Evolutionary conservation across 2,888 invertebrate genomes (phyloP), one percentile per base, ranked within the genome.

Genomic region (Metalampra italica): DNA sequence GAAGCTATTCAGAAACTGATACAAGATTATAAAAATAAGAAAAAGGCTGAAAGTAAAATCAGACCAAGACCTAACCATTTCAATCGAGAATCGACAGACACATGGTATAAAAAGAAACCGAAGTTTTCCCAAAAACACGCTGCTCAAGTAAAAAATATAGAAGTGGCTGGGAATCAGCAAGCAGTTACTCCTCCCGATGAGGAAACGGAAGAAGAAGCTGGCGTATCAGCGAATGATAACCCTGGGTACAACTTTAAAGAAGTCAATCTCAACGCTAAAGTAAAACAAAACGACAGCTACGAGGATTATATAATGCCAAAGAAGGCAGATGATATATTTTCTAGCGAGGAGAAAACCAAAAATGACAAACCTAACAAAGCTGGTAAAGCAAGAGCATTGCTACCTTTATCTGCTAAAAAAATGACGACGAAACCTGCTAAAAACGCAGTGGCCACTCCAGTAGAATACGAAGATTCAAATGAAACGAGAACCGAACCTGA

Each of bases 221-320:
- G 44, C 29, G 43, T 43, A 47, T 50, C 45, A 9, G 47, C 43
- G 7, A 7, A 14, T 14, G 39, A 14, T 12, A 29, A 42, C 8
- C 42, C 29, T 29, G 42, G 38, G 4, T 56, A 51, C 12, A 30
- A 61, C 0, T 64, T 62, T n/a, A 50, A 67, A 39, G 60, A 61
- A 50, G 44, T 66, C 1, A 56, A 64, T 32, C 49, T 60, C 9
- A 13, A 32, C 3, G 9, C n/a, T 29, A 47, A 38, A 32, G n/a
- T 29, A 3, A 57, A 60, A 36, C 52, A 53, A 9, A 67, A 75
- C 0, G 79, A 81, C 32, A 78, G 77, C 34, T 82, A 82, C 41
- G 79, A 80, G 66, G 80, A 83, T 36, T 82, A 82, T n/a, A 59
- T 64, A 0, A 62, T 51, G 0, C 81, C 81, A 2, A 52, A 64